Percentiles rank a stretch among this genome's conserved stretches.
Conservation (phyloP, 2,113 vertebrate species). For the Paralichthys olivaceus region DNA sequence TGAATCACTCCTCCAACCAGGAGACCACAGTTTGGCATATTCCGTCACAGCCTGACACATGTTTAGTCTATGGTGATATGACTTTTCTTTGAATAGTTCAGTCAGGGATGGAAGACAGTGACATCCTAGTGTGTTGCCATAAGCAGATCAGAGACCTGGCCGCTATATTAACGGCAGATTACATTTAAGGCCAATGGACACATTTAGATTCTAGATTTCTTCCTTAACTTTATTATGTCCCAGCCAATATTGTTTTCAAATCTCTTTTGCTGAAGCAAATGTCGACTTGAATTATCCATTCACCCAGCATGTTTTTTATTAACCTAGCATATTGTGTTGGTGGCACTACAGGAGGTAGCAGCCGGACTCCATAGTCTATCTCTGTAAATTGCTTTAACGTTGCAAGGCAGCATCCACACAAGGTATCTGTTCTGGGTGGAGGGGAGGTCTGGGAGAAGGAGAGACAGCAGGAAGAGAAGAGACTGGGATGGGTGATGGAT, state of each 20-base stretch:
- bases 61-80: slow-evolving; percentile 24
- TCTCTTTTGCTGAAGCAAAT: not conserved
- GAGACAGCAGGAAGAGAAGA: slow-evolving; percentile 28
- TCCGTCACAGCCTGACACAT: slow-evolving; percentile 12
- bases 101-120: not conserved
- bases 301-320: not conserved
- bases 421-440: slow-evolving; percentile 27
- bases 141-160: not conserved
- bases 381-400: slow-evolving; percentile 61
- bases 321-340: slow-evolving; percentile 1
- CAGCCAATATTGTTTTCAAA: not conserved
- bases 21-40: slow-evolving; percentile 17
- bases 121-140: not conserved
- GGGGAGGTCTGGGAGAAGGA: slow-evolving; percentile 24
- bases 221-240: not conserved
- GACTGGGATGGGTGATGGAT: slow-evolving; percentile 71
- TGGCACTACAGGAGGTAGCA: slow-evolving; percentile 12
- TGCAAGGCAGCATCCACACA: slow-evolving; percentile 41
- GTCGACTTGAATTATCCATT: not conserved
- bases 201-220: not conserved
- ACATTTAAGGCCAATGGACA: not conserved
- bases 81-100: not conserved
- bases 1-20: slow-evolving; percentile 36
- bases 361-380: slow-evolving; percentile 41
- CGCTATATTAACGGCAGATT: not conserved